Base-by-base conservation (phyloP, 2,113 vertebrate species). In the Oreochromis niloticus region DNA sequence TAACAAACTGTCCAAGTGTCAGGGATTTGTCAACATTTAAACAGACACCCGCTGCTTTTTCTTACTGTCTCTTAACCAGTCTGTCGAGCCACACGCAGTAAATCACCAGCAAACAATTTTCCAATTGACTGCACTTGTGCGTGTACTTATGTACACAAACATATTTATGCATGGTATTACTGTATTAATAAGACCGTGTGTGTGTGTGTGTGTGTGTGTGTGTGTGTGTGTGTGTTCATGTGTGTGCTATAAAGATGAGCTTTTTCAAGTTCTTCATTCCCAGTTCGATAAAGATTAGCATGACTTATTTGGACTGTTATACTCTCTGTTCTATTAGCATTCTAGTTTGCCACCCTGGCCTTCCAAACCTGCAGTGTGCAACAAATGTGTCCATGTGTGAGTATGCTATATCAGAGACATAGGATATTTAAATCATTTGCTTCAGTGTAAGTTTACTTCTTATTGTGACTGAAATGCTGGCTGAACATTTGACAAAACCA, bases 261-360 rank as follows among this genome's bases (percentile, higher is more conserved):
- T 66, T 66, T 39, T 39, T 66, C 61, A 36, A 66, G 34, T 66
- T 66, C 61, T 66, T 66, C 61, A 39, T 39, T 39, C 34, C 61
- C 1, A 3, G 34, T 13, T 66, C 1, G 19, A 66, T 66, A 39
- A 39, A 66, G 61, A 66, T 66, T 66, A 66, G 79, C 82, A 84
- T 91, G 90, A 92, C 82, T 92, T 94, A 92, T 95, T 94, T 94
- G 83, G 50, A 61, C 5, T 50, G 17, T 87, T 88, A 94, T 95
- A 66, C 56, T 87, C 61, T 84, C 61, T 91, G 73, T 87, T 91
- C 91, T 86, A 85, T 94, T 92, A 94, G 66, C 7, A 48, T 84
- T 73, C 73, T 80, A 48, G 22, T 80, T 56, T 46, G 32, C 41
- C 80, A 90, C 87, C 84, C 81, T 80, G 71, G 75, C 78, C 83